Evolutionary conservation across 2,888 invertebrate species (phyloP).

Genomic region (Thymelicus lineola): DNA sequence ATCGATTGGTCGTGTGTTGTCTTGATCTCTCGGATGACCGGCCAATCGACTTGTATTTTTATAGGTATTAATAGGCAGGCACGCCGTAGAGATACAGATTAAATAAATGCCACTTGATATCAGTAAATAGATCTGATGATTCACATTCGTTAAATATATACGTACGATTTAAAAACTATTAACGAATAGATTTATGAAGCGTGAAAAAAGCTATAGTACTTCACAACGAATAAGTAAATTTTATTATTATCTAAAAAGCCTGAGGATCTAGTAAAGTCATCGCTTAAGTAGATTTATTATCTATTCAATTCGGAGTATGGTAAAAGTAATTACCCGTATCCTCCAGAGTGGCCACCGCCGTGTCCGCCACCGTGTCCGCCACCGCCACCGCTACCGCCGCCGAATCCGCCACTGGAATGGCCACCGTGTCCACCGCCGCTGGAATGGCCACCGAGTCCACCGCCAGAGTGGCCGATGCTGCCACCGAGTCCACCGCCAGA

Average conservation of each 20-base stretch:
- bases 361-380: slow-evolving; percentile 43
- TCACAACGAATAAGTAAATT: neutral
- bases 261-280: too few species aligned
- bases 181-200: neutral
- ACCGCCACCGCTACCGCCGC: too few species aligned
- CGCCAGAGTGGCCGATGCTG: too few species aligned
- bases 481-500: slow-evolving; percentile 23
- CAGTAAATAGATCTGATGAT: too few species aligned
- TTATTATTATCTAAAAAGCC: slow-evolving; percentile 5
- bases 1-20: too few species aligned
- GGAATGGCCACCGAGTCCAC: slow-evolving; percentile 36
- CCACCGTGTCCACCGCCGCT: slow-evolving; percentile 26
- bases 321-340: slow-evolving; percentile 55
- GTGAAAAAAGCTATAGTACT: neutral
- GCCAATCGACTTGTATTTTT: too few species aligned
- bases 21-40: too few species aligned
- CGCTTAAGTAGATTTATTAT: too few species aligned
- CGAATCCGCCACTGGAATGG: slow-evolving; percentile 31
- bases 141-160: neutral
- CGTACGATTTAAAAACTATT: neutral
- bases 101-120: too few species aligned
- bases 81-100: too few species aligned
- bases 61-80: too few species aligned
- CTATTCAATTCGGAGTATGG: too few species aligned
- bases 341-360: slow-evolving; percentile 46